Percentiles rank a stretch among this genome's conserved stretches.
Conservation (phyloP, 2,113 vertebrate genomes). For the Cyanoderma ruficeps region DNA sequence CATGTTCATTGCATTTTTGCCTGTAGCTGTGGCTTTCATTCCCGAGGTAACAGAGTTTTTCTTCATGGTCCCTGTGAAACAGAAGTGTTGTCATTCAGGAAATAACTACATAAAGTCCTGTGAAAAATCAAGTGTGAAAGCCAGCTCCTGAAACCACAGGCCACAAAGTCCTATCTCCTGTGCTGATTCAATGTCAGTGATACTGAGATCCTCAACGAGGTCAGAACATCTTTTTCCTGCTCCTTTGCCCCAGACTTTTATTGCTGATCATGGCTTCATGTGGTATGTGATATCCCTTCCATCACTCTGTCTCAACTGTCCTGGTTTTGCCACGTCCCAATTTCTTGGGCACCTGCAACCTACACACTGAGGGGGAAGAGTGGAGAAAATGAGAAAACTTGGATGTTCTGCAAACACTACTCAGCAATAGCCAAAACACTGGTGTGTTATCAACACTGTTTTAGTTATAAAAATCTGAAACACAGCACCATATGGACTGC, state of each 20-base stretch:
- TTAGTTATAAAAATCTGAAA: not conserved
- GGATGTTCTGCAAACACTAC: not conserved
- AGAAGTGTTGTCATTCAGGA: not conserved
- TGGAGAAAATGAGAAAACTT: not conserved
- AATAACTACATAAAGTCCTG: not conserved
- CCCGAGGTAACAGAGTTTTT: not conserved
- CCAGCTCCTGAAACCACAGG: not conserved
- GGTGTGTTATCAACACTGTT: not conserved
- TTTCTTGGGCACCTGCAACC: not conserved
- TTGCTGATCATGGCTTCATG: not conserved
- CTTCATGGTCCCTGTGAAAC: not conserved
- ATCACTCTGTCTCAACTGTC: not conserved
- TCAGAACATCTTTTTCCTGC: not conserved
- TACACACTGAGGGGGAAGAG: not conserved
- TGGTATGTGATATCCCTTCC: not conserved
- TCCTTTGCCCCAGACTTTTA: not conserved
- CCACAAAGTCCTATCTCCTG: not conserved
- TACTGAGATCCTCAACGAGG: not conserved
- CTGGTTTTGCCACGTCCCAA: not conserved
- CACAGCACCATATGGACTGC: not conserved
- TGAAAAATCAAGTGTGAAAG: not conserved
- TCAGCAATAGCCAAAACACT: not conserved
- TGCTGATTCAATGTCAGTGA: not conserved
- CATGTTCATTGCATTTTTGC: not conserved
- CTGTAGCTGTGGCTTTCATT: not conserved